Evolutionary conservation across 2,797 vertebrate species (phyloP).

Genomic region (Gymnothorax javanicus): DNA sequence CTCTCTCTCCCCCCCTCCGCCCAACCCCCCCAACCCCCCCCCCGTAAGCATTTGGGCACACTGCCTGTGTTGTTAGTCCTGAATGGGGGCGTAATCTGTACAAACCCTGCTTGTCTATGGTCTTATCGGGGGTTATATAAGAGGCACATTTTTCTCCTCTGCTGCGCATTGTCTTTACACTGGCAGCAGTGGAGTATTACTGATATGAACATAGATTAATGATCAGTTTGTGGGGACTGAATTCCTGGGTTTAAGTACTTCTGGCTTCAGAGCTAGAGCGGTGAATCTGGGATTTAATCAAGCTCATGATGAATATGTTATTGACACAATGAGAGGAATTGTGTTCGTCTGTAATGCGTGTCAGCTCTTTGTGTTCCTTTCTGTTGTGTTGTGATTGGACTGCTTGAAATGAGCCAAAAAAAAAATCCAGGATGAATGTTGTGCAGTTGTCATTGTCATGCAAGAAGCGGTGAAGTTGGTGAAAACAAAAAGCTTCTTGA

Average conservation of each 20-base stretch:
- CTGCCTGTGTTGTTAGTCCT: constrained; percentile 52
- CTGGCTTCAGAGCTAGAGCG: background rate
- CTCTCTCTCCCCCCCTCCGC: constrained; percentile 6
- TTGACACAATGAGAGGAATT: constrained; percentile 1
- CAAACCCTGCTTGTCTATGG: constrained; percentile 42
- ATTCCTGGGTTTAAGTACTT: constrained; percentile 30
- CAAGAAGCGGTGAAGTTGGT: background rate
- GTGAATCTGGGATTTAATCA: constrained; percentile 44
- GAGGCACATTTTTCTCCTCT: constrained; percentile 51
- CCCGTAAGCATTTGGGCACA: constrained; percentile 43
- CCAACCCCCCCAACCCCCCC: no score
- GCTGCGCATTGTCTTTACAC: constrained; percentile 45
- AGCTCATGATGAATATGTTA: background rate
- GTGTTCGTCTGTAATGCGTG: background rate
- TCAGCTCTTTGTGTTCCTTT: background rate
- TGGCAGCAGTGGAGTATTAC: constrained; percentile 41
- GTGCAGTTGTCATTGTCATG: background rate
- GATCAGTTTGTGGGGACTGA: constrained; percentile 34
- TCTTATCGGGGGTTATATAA: constrained; percentile 49
- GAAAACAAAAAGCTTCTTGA: no score
- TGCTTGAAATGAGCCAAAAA: background rate
- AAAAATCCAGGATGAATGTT: background rate
- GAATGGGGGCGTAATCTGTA: constrained; percentile 48
- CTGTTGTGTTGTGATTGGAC: background rate
- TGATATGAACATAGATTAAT: constrained; percentile 43